Percentiles rank a stretch among this genome's conserved stretches.
Evolutionary conservation across 2,888 invertebrate species (phyloP).

Genomic region (Melieria picta): DNA sequence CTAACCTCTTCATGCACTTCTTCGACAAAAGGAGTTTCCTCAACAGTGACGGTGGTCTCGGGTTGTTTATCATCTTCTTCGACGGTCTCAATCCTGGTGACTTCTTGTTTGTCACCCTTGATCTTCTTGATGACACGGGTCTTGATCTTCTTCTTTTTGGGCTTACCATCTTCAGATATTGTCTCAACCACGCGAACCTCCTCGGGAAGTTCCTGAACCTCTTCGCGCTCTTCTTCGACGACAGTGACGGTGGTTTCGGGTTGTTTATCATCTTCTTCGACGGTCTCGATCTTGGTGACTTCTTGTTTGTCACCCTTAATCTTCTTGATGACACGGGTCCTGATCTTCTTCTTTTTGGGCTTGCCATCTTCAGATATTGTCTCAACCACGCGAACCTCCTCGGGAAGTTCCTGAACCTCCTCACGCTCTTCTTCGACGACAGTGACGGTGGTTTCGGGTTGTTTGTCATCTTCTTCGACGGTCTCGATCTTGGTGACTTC

Average conservation of each 20-base stretch:
- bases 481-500: slow-evolving; percentile 35
- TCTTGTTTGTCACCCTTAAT: slow-evolving; percentile 32
- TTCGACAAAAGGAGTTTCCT: slow-evolving; percentile 20
- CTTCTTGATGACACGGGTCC: slow-evolving; percentile 29
- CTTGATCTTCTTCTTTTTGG: slow-evolving; percentile 28
- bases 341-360: slow-evolving; percentile 27
- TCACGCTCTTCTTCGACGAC: slow-evolving; percentile 27
- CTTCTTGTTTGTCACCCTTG: slow-evolving; percentile 33
- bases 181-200: slow-evolving; percentile 29
- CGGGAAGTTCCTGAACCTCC: slow-evolving; percentile 26
- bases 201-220: slow-evolving; percentile 29
- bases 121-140: slow-evolving; percentile 31
- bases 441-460: slow-evolving; percentile 33
- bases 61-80: slow-evolving; percentile 34
- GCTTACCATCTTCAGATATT: slow-evolving; percentile 29
- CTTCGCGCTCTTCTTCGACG: slow-evolving; percentile 19
- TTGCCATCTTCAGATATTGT: slow-evolving; percentile 30
- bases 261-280: slow-evolving; percentile 32
- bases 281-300: slow-evolving; percentile 33
- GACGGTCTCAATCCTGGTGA: slow-evolving; percentile 31
- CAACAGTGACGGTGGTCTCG: slow-evolving; percentile 30
- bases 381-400: slow-evolving; percentile 30
- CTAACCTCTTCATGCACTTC: slow-evolving; percentile 20
- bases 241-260: slow-evolving; percentile 31
- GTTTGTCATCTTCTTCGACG: slow-evolving; percentile 33